A percentile compares a stretch with the other conserved stretches of the same genome.
Conservation (phyloP, 2,888 invertebrate species). For the Pteria penguin region DNA sequence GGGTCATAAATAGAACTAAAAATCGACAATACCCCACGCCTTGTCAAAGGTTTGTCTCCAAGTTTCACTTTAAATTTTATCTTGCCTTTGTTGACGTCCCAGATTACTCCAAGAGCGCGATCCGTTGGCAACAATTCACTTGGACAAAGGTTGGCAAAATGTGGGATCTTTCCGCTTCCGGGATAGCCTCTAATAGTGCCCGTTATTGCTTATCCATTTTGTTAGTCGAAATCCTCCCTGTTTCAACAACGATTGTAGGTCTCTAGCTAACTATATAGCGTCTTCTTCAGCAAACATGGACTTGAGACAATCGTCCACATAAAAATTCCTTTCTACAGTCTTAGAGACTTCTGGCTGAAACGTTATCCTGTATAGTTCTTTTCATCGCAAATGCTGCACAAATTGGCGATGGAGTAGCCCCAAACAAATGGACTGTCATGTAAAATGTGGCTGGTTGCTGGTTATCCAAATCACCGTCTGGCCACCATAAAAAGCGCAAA, state of each 20-base stretch:
- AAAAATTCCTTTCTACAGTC: conserved; percentile 28
- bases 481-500: conserved; percentile 44
- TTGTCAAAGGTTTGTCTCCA: conserved; percentile 38
- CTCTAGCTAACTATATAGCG: conserved; percentile 18
- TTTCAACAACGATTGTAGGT: conserved; percentile 16
- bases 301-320: conserved; percentile 38
- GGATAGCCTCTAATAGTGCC: neutral
- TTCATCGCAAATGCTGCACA: conserved; percentile 40
- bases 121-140: neutral
- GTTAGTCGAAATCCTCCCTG: conserved; percentile 24
- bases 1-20: conserved; percentile 54
- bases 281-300: conserved; percentile 16
- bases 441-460: neutral
- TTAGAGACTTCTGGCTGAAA: neutral
- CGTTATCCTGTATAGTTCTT: conserved; percentile 15
- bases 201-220: neutral
- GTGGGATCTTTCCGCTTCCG: neutral
- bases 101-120: neutral
- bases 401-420: conserved; percentile 42
- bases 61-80: conserved; percentile 41
- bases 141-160: neutral
- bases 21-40: conserved; percentile 45
- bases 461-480: neutral
- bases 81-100: conserved; percentile 36
- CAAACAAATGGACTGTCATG: conserved; percentile 42